These are phyloP conservation scores for Anticlea derivata DNA, from an alignment of 2,888 invertebrate species.

Conservation along the genomic window DNA sequence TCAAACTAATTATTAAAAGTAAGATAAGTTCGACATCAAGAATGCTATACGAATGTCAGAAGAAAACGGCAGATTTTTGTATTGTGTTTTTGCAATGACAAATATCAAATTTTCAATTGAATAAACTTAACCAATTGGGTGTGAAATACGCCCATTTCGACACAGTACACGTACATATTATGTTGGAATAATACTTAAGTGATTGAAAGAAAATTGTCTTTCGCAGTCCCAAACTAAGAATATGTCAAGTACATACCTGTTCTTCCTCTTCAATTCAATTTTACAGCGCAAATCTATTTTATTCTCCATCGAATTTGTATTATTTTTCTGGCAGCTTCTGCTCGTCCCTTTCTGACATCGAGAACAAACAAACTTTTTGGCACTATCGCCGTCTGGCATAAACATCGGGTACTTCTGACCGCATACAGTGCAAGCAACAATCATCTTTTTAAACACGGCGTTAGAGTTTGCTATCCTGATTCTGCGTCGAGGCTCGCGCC, in stretches of 20 bases:
- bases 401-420: conserved; percentile 11
- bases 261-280: conserved; percentile 4
- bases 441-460: neutral
- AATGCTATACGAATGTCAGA: too few species aligned
- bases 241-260: neutral
- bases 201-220: too few species aligned
- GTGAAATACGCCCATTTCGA: too few species aligned
- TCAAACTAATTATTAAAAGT: too few species aligned
- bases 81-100: too few species aligned
- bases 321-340: conserved; percentile 3
- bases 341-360: conserved; percentile 4
- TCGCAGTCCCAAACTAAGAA: too few species aligned
- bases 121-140: too few species aligned
- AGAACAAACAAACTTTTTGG: conserved; percentile 11
- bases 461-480: neutral
- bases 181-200: too few species aligned
- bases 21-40: too few species aligned
- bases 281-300: conserved; percentile 8
- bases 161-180: too few species aligned
- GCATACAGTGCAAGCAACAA: conserved; percentile 4
- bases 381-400: neutral
- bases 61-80: too few species aligned
- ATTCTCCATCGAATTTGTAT: neutral
- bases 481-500: neutral
- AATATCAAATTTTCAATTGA: too few species aligned